Evolutionary conservation across 2,797 vertebrate genomes (phyloP), one percentile per base, ranked within the genome.

Genomic region (Pelodytes ibericus): DNA sequence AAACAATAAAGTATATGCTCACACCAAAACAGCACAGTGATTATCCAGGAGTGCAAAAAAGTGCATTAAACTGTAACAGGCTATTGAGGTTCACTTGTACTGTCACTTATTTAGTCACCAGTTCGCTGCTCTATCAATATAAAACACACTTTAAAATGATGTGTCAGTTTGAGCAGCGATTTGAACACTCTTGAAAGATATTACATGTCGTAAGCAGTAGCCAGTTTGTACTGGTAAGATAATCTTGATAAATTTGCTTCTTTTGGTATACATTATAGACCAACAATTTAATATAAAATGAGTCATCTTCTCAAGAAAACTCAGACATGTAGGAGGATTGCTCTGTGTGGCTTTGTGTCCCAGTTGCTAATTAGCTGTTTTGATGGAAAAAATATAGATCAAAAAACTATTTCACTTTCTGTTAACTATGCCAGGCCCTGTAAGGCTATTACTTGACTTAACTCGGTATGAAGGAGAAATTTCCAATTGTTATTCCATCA

Each of bases 401-500:
- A 60, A 56, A 57, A 74, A 57, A 74, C 16, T 36, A 31, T 69
- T 22, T 62, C 27, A 20, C 53, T 74, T 26, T 67, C 13, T 59
- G 29, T 66, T 44, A 44, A 39, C 31, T 56, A 4, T 58, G 31
- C 36, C 57, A 58, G 57, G 44, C 56, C 24, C 49, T 49, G 27
- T 66, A 49, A 59, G 44, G 63, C 66, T 74, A 74, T 64, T 74
- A 60, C 64, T 57, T 74, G 47, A 22, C 51, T 53, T 29, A 36
- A 56, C 49, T 66, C 53, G 11, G 65, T 41, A 67, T 67, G 63
- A 74, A 64, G 30, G 33, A 74, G 60, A 74, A 74, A 31, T 74
- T 27, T 33, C 9, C 53, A 74, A 49, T 67, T 67, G 72, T 60
- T 60, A 49, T 59, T 67, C 53, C 67, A 39, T 66, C 72, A 59